These are phyloP conservation scores for Megalurothrips usitatus DNA, from an alignment of 2,888 invertebrate species.

Conservation along the genomic window DNA sequence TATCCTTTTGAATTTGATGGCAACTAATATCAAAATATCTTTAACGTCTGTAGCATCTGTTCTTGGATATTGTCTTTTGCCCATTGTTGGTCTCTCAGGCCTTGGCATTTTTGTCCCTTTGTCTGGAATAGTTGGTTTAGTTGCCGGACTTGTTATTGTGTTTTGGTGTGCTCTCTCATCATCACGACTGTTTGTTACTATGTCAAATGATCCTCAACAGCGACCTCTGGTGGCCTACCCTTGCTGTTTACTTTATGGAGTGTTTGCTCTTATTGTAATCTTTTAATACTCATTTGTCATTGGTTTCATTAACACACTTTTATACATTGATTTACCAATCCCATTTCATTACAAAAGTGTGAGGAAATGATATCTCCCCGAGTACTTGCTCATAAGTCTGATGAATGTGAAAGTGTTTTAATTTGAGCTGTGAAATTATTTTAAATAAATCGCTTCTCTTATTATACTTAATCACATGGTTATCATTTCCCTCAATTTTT, in stretches of 20 bases:
- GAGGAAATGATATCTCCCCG: too few species aligned
- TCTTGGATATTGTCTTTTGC: conserved; percentile 87
- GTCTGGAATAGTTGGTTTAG: conserved; percentile 61
- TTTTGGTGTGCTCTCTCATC: conserved; percentile 90
- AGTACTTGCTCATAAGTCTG: too few species aligned
- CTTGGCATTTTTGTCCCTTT: conserved; percentile 72
- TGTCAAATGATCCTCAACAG: conserved; percentile 81
- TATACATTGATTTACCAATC: too few species aligned
- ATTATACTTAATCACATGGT: background rate
- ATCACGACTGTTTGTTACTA: conserved; percentile 85
- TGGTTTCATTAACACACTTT: too few species aligned
- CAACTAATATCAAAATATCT: conserved; percentile 64
- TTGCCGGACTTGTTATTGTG: conserved; percentile 63
- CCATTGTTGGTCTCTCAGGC: conserved; percentile 82
- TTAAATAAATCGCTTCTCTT: background rate
- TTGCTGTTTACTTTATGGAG: conserved; percentile 85
- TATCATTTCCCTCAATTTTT: too few species aligned
- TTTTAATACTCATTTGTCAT: conserved; percentile 56
- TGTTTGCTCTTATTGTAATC: conserved; percentile 86
- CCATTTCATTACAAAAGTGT: too few species aligned
- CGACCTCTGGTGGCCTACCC: conserved; percentile 86
- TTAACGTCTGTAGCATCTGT: conserved; percentile 78
- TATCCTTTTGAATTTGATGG: conserved; percentile 76
- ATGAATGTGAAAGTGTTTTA: too few species aligned
- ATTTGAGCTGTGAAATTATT: background rate